These are phyloP conservation scores for Eulithis testata DNA, from an alignment of 2,888 invertebrate species.

Conservation along the genomic window DNA sequence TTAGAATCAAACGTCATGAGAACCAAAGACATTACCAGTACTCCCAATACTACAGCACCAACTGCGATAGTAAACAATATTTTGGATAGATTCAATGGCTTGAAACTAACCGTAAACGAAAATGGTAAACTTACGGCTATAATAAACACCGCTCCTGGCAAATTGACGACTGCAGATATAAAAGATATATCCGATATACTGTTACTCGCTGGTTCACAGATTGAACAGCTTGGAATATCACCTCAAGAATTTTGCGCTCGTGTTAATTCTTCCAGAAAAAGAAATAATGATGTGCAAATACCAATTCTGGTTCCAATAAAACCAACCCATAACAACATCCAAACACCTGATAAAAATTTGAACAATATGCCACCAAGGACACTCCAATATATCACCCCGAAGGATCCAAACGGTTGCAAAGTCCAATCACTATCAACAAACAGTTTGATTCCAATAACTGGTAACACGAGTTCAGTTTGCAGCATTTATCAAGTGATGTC, in stretches of 20 bases:
- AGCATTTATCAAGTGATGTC: slow-evolving; percentile 20
- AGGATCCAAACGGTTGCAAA: slow-evolving; percentile 3
- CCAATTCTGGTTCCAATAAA: not conserved
- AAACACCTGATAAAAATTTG: too few relatives aligned
- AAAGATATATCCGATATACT: slow-evolving; percentile 48
- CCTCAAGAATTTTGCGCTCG: slow-evolving; percentile 33
- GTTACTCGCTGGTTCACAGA: slow-evolving; percentile 43
- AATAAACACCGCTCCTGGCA: slow-evolving; percentile 37
- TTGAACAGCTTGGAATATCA: slow-evolving; percentile 30
- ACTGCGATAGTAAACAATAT: slow-evolving; percentile 9
- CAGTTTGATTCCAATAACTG: slow-evolving; percentile 6
- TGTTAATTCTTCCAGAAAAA: slow-evolving; percentile 21
- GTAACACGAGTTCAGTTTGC: slow-evolving; percentile 1
- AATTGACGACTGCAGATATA: slow-evolving; percentile 43
- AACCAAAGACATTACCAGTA: not conserved
- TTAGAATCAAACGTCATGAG: not conserved
- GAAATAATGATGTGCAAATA: not conserved
- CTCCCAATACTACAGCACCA: not conserved
- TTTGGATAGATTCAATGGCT: slow-evolving; percentile 22
- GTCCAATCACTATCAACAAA: not conserved
- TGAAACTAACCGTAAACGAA: slow-evolving; percentile 23
- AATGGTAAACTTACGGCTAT: slow-evolving; percentile 28
- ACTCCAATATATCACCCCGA: not conserved
- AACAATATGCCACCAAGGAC: not conserved
- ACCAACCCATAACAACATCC: not conserved